Conservation (phyloP, 2,888 invertebrate species). For the Epinotia ramella region DNA sequence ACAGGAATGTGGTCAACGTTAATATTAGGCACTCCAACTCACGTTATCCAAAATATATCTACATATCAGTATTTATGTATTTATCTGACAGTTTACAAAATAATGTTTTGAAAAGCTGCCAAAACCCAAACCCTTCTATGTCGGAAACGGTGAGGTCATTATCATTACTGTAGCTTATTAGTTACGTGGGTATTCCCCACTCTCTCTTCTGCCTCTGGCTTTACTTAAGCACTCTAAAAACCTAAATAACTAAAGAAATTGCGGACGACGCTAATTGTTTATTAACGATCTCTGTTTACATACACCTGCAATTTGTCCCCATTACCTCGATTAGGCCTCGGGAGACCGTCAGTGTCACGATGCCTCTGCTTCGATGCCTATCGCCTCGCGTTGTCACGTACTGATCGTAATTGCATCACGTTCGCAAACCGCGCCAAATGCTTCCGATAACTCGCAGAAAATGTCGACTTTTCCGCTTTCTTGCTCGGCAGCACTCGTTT, state of each 20-base stretch:
- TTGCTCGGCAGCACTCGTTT: slow-evolving; percentile 52
- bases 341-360: slow-evolving; percentile 49
- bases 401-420: slow-evolving; percentile 63
- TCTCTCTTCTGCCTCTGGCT: not conserved
- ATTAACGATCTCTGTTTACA: slow-evolving; percentile 36
- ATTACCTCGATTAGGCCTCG: slow-evolving; percentile 57
- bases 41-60: too few species aligned
- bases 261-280: slow-evolving; percentile 28
- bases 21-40: too few species aligned
- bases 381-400: slow-evolving; percentile 56
- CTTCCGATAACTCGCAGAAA: slow-evolving; percentile 56
- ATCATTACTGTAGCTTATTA: not conserved
- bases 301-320: slow-evolving; percentile 50
- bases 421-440: slow-evolving; percentile 52
- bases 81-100: too few species aligned
- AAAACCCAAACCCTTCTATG: too few species aligned
- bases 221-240: slow-evolving; percentile 4
- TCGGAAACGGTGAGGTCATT: not conserved
- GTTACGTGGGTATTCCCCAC: too few species aligned
- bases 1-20: not conserved
- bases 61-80: too few species aligned
- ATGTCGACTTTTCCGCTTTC: slow-evolving; percentile 66
- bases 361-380: slow-evolving; percentile 45
- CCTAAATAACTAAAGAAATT: slow-evolving; percentile 3
- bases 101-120: too few species aligned